Evolutionary conservation across 2,113 vertebrate genomes (phyloP).

Genomic region (Casuarius casuarius): DNA sequence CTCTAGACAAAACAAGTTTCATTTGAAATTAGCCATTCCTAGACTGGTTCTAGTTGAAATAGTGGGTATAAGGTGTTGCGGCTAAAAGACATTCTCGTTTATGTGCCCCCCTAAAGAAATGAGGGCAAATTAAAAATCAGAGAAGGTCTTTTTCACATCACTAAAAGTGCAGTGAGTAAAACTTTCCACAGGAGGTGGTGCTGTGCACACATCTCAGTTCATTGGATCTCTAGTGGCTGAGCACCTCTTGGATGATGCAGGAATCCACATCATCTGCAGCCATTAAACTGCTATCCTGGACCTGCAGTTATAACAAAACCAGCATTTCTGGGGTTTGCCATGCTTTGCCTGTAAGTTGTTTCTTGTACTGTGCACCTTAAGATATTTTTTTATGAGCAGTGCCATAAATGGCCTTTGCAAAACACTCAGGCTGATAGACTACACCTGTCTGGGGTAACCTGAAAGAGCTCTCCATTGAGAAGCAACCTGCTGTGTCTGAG

Average conservation of each 20-base stretch:
- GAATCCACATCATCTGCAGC: not conserved
- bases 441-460: not conserved
- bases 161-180: constrained; percentile 9
- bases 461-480: not conserved
- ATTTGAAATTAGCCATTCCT: not conserved
- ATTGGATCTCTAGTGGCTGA: not conserved
- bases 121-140: not conserved
- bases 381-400: not conserved
- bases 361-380: not conserved
- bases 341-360: not conserved
- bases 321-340: not conserved
- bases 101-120: not conserved
- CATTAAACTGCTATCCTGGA: not conserved
- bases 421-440: not conserved
- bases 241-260: not conserved
- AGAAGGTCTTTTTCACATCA: not conserved
- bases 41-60: not conserved
- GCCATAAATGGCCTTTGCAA: not conserved
- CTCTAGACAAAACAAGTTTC: not conserved
- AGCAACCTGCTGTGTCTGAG: not conserved
- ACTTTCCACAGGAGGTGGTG: constrained; percentile 57
- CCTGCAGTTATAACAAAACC: not conserved
- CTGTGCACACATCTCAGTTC: constrained; percentile 10
- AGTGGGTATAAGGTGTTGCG: not conserved
- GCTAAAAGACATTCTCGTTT: not conserved